These are phyloP conservation scores for Synaphobranchus kaupii DNA, from an alignment of 2,797 vertebrate species.

Conservation along the genomic window DNA sequence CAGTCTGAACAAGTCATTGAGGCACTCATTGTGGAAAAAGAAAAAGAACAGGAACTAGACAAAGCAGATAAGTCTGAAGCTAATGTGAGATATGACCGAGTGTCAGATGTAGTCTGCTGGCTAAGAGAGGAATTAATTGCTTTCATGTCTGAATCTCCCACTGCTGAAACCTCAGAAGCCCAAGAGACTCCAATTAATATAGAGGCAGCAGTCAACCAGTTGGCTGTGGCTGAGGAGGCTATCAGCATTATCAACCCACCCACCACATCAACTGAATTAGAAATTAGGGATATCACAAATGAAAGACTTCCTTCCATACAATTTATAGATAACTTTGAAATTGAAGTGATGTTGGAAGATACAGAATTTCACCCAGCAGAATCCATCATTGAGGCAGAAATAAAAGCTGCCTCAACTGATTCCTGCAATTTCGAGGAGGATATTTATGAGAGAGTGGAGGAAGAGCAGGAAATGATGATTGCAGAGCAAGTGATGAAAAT, in stretches of 20 bases:
- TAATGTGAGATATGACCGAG: conserved; percentile 23
- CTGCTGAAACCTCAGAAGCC: conserved; percentile 35
- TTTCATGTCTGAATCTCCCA: conserved; percentile 36
- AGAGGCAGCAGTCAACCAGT: conserved; percentile 29
- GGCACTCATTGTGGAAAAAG: conserved; percentile 32
- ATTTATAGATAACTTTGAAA: conserved; percentile 46
- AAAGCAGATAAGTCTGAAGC: conserved; percentile 31
- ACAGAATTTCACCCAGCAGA: conserved; percentile 36
- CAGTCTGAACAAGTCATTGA: conserved; percentile 41
- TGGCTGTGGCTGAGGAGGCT: conserved; percentile 50
- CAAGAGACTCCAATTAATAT: conserved; percentile 40
- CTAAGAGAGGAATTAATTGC: conserved; percentile 37
- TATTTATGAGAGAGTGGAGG: conserved; percentile 41
- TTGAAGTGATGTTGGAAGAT: conserved; percentile 16
- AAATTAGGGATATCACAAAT: conserved; percentile 46
- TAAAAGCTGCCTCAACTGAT: conserved; percentile 40
- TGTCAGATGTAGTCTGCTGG: conserved; percentile 37
- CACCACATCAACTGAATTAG: conserved; percentile 34
- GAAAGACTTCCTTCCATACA: conserved; percentile 44
- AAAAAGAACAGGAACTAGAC: conserved; percentile 41
- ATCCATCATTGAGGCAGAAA: conserved; percentile 31
- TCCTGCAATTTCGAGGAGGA: not conserved
- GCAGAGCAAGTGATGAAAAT: conserved; percentile 35
- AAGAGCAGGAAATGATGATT: conserved; percentile 39
- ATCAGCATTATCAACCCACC: conserved; percentile 25